A percentile compares a stretch with the other conserved stretches of the same genome.
phyloP scores from a whole-genome alignment of 1,140 invertebrate genomes.

The Scaptomyza hsui region DNA sequence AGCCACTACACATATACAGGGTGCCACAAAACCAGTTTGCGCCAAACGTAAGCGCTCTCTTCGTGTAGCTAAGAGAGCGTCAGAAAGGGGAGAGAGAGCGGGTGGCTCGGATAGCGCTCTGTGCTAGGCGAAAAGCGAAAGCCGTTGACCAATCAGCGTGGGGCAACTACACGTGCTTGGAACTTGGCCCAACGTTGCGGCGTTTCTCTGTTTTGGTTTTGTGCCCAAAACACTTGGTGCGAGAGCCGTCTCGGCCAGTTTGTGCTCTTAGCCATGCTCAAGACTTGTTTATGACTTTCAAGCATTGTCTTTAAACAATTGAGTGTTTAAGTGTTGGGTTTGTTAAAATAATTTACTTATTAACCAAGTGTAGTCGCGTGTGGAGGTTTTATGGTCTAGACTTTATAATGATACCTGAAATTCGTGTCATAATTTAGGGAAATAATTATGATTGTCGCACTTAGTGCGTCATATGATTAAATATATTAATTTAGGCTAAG shows the following conservation, averaged over 20 bases:
- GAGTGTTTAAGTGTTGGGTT: background rate
- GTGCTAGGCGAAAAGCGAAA: conserved; percentile 66
- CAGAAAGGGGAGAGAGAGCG: conserved; percentile 20
- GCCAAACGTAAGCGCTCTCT: conserved; percentile 29
- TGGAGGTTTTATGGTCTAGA: conserved; percentile 1
- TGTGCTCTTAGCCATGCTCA: conserved; percentile 7
- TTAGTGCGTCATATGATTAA: conserved; percentile 5
- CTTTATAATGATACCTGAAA: conserved; percentile 1
- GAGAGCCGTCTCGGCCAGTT: background rate
- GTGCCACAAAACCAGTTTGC: conserved; percentile 55
- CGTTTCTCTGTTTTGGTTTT: conserved; percentile 79
- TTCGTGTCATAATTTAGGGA: conserved; percentile 3
- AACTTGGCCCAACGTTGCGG: conserved; percentile 30
- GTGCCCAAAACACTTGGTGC: background rate
- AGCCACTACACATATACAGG: conserved; percentile 38
- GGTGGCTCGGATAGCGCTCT: conserved; percentile 27
- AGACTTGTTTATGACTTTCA: conserved; percentile 11
- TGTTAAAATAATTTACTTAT: conserved; percentile 19
- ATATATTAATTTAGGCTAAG: background rate
- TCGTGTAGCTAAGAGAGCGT: conserved; percentile 13
- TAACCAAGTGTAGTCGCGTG: background rate
- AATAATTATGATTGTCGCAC: conserved; percentile 1
- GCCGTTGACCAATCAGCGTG: conserved; percentile 68
- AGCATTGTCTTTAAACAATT: conserved; percentile 17
- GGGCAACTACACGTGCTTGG: conserved; percentile 73